Evolutionary conservation across 2,888 invertebrate genomes (phyloP).

Genomic region (Melieria crassipennis): DNA sequence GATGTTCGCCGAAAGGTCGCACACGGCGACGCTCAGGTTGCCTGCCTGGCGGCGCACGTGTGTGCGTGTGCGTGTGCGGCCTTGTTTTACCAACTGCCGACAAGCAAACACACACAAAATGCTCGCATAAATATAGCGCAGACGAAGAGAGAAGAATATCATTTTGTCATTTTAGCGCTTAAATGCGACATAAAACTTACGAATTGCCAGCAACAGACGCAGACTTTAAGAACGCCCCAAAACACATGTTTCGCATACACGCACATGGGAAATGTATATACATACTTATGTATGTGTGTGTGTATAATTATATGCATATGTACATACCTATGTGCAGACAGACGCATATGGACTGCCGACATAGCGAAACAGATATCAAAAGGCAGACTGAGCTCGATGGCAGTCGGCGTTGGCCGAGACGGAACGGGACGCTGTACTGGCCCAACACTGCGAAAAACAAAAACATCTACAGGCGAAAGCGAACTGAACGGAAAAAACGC

Average conservation of each 20-base stretch:
- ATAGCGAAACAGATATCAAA: constrained; percentile 1
- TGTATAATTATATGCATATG: background rate
- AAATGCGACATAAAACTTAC: too few relatives aligned
- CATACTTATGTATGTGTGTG: background rate
- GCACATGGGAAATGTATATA: background rate
- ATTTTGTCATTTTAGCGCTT: too few relatives aligned
- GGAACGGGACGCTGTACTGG: background rate
- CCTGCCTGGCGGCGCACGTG: background rate
- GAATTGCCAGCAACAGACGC: too few relatives aligned
- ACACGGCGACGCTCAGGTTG: background rate
- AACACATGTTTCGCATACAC: too few relatives aligned
- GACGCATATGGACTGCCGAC: too few relatives aligned
- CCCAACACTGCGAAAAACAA: background rate
- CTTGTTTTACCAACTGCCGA: constrained; percentile 12
- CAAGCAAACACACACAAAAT: constrained; percentile 1
- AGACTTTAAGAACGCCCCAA: too few relatives aligned
- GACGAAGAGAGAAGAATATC: too few relatives aligned
- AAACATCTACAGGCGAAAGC: constrained; percentile 2
- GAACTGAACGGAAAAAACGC: constrained; percentile 21
- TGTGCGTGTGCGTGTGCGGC: background rate
- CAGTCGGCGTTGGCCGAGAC: background rate
- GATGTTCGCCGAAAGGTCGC: constrained; percentile 22
- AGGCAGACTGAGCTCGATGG: background rate
- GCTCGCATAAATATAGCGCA: background rate
- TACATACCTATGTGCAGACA: background rate